These are phyloP conservation scores for Neotoma lepida DNA, from an alignment of 2,113 vertebrate genomes.

Conservation along the genomic window DNA sequence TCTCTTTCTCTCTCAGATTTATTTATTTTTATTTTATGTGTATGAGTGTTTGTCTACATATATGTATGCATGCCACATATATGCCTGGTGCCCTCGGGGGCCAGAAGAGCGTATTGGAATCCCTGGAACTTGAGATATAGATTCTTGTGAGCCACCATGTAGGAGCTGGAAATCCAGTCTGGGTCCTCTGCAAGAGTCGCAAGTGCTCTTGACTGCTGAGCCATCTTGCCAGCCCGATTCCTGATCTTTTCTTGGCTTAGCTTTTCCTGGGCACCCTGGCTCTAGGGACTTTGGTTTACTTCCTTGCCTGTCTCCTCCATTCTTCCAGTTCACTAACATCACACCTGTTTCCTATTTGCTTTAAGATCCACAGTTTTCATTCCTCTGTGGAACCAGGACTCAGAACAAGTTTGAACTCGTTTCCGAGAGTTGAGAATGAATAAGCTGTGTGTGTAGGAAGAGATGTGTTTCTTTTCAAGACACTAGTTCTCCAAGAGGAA, in stretches of 20 bases:
- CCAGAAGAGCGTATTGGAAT: neutral
- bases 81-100: neutral
- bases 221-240: neutral
- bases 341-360: constrained; percentile 8
- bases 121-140: neutral
- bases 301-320: neutral
- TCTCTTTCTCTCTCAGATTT: neutral
- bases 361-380: constrained; percentile 28
- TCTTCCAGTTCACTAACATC: neutral
- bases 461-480: constrained; percentile 28
- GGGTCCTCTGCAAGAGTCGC: neutral
- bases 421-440: constrained; percentile 10
- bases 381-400: constrained; percentile 51
- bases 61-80: neutral
- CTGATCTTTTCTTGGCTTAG: neutral
- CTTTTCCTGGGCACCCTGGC: neutral
- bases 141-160: neutral
- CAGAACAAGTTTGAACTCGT: constrained; percentile 70
- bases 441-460: neutral
- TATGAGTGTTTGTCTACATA: neutral
- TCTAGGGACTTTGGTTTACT: neutral
- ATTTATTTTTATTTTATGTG: neutral
- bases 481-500: neutral
- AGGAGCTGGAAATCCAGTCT: neutral
- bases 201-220: neutral